Conservation (phyloP, 2,797 vertebrate genomes). For the Discoglossus pictus region DNA sequence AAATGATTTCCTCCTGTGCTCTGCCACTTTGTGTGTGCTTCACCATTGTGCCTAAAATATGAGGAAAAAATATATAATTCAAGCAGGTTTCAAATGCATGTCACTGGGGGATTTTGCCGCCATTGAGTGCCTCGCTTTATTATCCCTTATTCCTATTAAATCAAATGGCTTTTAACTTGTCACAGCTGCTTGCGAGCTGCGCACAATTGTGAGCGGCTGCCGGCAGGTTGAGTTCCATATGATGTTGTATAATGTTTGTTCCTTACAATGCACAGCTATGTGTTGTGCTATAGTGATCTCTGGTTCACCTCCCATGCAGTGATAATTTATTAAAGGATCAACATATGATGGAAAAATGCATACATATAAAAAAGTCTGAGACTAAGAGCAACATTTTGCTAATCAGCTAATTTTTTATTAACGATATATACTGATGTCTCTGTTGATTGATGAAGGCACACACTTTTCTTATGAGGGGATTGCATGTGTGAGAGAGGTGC, state of each 20-base stretch:
- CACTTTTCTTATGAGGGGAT: no score
- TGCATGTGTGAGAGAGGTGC: no score
- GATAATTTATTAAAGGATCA: not conserved
- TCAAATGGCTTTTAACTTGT: constrained; percentile 53
- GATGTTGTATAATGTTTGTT: constrained; percentile 18
- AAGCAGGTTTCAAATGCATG: constrained; percentile 43
- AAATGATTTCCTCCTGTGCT: constrained; percentile 52
- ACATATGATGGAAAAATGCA: not conserved
- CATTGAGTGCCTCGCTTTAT: constrained; percentile 47
- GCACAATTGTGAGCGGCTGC: constrained; percentile 20
- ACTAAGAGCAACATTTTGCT: no score
- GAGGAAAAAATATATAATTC: constrained; percentile 44
- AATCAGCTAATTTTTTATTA: no score
- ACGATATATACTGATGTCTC: no score
- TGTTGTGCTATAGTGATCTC: constrained; percentile 17
- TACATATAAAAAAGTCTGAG: no score
- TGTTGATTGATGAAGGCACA: no score
- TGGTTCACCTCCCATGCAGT: not conserved
- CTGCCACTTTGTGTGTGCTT: constrained; percentile 45
- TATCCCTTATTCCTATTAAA: constrained; percentile 48
- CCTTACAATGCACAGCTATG: not conserved
- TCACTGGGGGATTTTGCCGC: constrained; percentile 36
- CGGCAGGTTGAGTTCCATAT: constrained; percentile 25
- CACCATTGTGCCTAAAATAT: constrained; percentile 45
- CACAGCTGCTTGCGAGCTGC: constrained; percentile 32